Evolutionary conservation across 2,797 vertebrate species (phyloP).

Genomic region (Arctocebus calabarensis): DNA sequence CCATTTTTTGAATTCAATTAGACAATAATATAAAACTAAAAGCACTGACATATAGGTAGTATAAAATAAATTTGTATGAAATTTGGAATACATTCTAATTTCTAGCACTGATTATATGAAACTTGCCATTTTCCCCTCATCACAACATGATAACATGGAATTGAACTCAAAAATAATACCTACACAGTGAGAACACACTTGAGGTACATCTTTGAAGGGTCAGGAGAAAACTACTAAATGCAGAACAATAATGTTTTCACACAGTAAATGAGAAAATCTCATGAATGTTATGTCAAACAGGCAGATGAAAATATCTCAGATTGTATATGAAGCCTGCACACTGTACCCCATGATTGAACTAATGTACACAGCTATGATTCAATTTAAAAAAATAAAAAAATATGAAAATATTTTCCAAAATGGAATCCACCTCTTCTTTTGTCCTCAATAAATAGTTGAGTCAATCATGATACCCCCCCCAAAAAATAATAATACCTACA

Average conservation of each 20-base stretch:
- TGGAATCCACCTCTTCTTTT: neutral
- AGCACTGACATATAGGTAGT: neutral
- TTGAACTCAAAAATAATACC: neutral
- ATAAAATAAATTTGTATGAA: constrained; percentile 14
- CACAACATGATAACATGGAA: neutral
- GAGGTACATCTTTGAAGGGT: too few species aligned
- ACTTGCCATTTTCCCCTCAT: neutral
- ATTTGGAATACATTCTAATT: neutral
- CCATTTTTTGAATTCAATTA: neutral
- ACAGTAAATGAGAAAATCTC: too few species aligned
- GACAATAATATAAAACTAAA: neutral
- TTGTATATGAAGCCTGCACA: too few species aligned
- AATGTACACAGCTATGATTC: too few species aligned
- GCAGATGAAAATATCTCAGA: too few species aligned
- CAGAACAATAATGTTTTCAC: too few species aligned
- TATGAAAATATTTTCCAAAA: neutral
- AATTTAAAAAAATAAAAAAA: too few species aligned
- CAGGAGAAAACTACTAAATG: too few species aligned
- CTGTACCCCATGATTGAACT: too few species aligned
- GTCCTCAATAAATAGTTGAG: neutral
- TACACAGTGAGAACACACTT: too few species aligned
- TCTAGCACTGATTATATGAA: neutral
- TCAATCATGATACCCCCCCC: neutral
- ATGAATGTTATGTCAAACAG: too few species aligned
- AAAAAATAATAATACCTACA: constrained; percentile 39